These are phyloP conservation scores for Bucco capensis DNA, from an alignment of 2,113 vertebrate genomes.

Conservation along the genomic window DNA sequence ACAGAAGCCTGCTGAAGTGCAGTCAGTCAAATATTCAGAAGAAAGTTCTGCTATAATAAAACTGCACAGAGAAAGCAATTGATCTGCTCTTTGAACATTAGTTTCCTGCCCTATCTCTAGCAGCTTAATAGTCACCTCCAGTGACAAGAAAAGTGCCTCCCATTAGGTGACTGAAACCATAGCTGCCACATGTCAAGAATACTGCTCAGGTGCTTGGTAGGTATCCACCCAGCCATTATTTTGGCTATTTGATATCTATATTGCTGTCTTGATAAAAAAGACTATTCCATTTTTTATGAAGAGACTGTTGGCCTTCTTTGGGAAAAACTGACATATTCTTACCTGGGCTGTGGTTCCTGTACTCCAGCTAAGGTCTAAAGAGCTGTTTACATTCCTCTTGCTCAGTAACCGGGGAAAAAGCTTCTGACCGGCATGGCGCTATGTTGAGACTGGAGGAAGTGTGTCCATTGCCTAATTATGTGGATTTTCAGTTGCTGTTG, in stretches of 20 bases:
- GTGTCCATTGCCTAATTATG: conserved; percentile 36
- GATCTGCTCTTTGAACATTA: not conserved
- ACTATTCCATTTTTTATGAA: not conserved
- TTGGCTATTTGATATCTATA: not conserved
- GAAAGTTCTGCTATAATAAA: conserved; percentile 38
- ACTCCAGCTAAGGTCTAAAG: not conserved
- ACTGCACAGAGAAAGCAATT: not conserved
- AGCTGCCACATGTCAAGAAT: not conserved
- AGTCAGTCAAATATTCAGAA: not conserved
- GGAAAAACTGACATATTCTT: not conserved
- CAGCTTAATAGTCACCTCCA: not conserved
- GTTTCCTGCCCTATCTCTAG: not conserved
- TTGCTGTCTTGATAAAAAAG: not conserved
- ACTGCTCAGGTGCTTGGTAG: not conserved
- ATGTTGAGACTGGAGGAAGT: not conserved
- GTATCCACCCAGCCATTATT: not conserved
- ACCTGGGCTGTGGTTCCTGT: not conserved
- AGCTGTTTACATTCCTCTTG: not conserved
- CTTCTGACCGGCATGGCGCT: not conserved
- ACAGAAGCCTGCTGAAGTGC: not conserved
- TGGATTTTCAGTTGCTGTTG: conserved; percentile 30
- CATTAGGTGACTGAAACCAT: not conserved
- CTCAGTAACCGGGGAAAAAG: conserved; percentile 3
- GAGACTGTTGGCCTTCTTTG: not conserved
- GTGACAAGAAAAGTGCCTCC: not conserved